These are phyloP conservation scores for Okamejei kenojei DNA, from an alignment of 2,797 vertebrate species.

Conservation along the genomic window DNA sequence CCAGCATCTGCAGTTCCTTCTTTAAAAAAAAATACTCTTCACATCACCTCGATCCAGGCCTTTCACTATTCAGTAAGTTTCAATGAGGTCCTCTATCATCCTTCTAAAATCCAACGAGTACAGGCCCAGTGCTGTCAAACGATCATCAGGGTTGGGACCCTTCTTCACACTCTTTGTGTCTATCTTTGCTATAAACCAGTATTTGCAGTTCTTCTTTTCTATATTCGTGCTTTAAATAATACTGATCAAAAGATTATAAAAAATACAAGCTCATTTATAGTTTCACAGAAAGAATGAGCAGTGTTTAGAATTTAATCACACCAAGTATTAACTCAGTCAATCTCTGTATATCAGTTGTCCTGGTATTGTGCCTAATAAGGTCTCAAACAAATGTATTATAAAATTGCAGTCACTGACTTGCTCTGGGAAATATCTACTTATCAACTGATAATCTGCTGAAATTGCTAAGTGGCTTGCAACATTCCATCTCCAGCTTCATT, in stretches of 20 bases:
- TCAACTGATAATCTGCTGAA: neutral
- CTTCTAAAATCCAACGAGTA: too few relatives aligned
- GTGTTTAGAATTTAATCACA: neutral
- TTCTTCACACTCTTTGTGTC: too few relatives aligned
- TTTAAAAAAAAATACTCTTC: too few relatives aligned
- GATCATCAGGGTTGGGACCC: too few relatives aligned
- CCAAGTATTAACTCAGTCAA: neutral
- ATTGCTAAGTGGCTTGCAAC: neutral
- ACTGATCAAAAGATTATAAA: neutral
- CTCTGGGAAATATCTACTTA: neutral
- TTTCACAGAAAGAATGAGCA: neutral
- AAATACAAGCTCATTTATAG: neutral
- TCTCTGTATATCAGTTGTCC: neutral
- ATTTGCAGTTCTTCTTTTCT: too few relatives aligned
- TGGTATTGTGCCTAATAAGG: neutral
- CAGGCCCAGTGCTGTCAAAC: too few relatives aligned
- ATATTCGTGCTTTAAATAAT: neutral
- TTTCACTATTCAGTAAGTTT: too few relatives aligned
- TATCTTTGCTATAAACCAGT: too few relatives aligned
- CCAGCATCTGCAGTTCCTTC: too few relatives aligned
- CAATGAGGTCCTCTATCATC: too few relatives aligned
- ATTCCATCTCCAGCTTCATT: neutral
- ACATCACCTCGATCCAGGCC: too few relatives aligned
- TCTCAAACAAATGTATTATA: neutral
- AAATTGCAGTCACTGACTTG: neutral